These are phyloP conservation scores for Elymnias hypermnestra DNA, from an alignment of 1,140 invertebrate species.

Conservation along the genomic window DNA sequence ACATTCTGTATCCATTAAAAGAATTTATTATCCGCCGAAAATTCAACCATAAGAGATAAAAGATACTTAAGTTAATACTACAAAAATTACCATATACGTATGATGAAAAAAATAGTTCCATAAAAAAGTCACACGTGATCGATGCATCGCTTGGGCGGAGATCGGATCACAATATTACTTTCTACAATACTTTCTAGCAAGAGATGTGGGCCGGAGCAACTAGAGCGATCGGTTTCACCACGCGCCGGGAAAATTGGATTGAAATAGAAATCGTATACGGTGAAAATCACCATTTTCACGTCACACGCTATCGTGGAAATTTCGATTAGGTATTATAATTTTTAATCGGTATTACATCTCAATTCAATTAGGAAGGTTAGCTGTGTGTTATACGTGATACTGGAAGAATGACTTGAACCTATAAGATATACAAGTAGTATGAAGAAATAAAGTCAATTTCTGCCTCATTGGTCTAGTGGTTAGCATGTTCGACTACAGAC, in stretches of 20 bases:
- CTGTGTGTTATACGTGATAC: too few species aligned
- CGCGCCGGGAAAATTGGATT: constrained; percentile 70
- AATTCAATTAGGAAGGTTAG: neutral
- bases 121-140: constrained; percentile 58
- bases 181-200: constrained; percentile 74
- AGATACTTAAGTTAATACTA: too few species aligned
- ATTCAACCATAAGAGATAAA: too few species aligned
- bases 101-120: constrained; percentile 40
- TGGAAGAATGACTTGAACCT: too few species aligned
- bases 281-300: constrained; percentile 70
- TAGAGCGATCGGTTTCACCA: constrained; percentile 72
- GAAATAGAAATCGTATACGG: constrained; percentile 70
- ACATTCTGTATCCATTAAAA: too few species aligned
- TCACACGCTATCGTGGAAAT: constrained; percentile 60
- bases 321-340: constrained; percentile 15
- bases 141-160: constrained; percentile 57
- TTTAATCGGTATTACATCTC: neutral
- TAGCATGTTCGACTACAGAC: too few species aligned
- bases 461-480: too few species aligned
- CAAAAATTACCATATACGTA: too few species aligned
- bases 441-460: too few species aligned
- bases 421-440: too few species aligned
- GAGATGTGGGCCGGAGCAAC: constrained; percentile 72
- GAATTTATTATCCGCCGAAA: too few species aligned
- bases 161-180: constrained; percentile 68